These are phyloP conservation scores for Aspidiotus destructor DNA, from an alignment of 2,888 invertebrate species.

Conservation along the genomic window DNA sequence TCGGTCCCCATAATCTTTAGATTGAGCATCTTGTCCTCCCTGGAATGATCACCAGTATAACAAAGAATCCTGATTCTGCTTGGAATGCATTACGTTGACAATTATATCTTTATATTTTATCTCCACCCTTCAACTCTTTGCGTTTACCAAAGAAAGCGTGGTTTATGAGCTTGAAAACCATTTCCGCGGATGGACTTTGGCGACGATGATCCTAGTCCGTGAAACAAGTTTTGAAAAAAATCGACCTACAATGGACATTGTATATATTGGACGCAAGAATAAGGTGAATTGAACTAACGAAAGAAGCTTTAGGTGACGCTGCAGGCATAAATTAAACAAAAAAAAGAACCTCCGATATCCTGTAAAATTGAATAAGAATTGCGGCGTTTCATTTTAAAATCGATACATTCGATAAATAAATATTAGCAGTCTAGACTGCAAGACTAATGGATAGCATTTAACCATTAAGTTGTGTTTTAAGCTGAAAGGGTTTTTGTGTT, in stretches of 20 bases:
- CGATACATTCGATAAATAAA: constrained; percentile 29
- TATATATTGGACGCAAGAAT: not conserved
- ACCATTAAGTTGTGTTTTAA: constrained; percentile 29
- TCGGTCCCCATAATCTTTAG: too few species aligned
- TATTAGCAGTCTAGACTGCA: constrained; percentile 32
- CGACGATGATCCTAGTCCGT: too few species aligned
- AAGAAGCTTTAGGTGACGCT: not conserved
- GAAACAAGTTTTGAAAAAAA: too few species aligned
- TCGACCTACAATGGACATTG: not conserved
- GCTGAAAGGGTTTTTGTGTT: constrained; percentile 32
- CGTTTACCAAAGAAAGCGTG: too few species aligned
- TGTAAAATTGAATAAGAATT: not conserved
- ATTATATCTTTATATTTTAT: too few species aligned
- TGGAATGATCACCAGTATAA: too few species aligned
- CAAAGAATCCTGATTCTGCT: too few species aligned
- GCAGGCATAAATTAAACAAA: not conserved
- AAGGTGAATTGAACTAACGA: not conserved
- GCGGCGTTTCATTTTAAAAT: constrained; percentile 25
- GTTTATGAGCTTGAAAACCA: too few species aligned
- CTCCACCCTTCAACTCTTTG: too few species aligned
- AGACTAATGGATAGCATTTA: constrained; percentile 32
- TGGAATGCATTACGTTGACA: too few species aligned
- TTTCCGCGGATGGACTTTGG: too few species aligned
- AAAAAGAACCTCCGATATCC: not conserved
- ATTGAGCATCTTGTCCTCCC: too few species aligned